Evolutionary conservation across 2,797 vertebrate genomes (phyloP), one percentile per base, ranked within the genome.

Genomic region (Phrynocephalus guinanensis): DNA sequence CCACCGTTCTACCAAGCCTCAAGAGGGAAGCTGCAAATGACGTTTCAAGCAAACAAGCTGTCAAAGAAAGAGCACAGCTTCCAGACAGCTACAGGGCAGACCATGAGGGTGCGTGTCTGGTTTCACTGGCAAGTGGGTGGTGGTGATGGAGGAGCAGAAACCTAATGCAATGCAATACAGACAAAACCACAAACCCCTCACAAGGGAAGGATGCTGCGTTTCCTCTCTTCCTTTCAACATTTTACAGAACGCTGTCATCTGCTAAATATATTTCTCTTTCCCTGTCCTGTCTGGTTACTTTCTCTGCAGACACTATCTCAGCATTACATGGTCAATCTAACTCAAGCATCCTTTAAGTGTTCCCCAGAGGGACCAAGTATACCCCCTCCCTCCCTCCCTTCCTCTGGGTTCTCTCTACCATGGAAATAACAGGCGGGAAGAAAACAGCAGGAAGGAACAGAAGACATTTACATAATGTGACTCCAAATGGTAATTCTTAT

Each of bases 281-380:
- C 94, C 93, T 83, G 82, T 82, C 48, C 86, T 28, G 91, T 90
- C 90, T 95, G 94, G 79, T 88, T 92, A 22, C 38, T 86, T 87
- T 28, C 73, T 88, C 88, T 92, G 77, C 88, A 95, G 96, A 95
- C 77, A 15, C 89, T 88, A 90, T 68, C 93, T 94, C 95, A 95
- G 93, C 93, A 93, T 81, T 70, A 84, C 1, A 0, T 20, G 63
- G 26, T 15, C 81, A 30, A 7, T 26, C 22, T 10, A 78, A 86
- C 80, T 76, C 30, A 78, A 67, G 1, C 1, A 16, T 66, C n/a
- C 56, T 56, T 71, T 22, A 82, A 83, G 0, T 89, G 56, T 44
- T 77, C 28, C 44, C 66, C 22, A 85, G 66, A 68, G 15, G n/a
- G 28, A 89, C 5, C 0, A 0, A 90, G 84, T 67, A 50, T 73